Evolutionary conservation across 1,140 invertebrate genomes (phyloP).

Genomic region (Lordiphosa stackelbergi): DNA sequence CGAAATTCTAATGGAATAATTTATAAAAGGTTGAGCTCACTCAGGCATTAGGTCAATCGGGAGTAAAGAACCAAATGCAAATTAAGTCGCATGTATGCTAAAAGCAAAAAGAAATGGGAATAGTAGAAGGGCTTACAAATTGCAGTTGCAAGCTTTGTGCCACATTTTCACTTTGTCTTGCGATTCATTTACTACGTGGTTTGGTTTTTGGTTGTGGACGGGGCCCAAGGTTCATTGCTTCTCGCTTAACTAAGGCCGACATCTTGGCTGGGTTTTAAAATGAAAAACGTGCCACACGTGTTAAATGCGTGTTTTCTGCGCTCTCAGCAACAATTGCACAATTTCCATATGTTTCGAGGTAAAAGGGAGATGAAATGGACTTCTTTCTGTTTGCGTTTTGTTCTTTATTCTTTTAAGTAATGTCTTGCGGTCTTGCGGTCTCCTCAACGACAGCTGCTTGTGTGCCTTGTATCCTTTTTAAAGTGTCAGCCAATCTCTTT

Average conservation of each 20-base stretch:
- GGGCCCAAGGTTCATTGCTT: conserved; percentile 45
- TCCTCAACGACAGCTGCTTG: conserved; percentile 24
- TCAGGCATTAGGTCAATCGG: no score
- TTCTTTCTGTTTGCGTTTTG: conserved; percentile 33
- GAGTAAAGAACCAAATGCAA: conserved; percentile 1
- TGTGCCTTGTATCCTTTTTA: conserved; percentile 42
- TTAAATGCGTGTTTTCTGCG: conserved; percentile 57
- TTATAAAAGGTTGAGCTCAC: conserved; percentile 32
- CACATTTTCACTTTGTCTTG: conserved; percentile 37
- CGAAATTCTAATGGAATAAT: conserved; percentile 53
- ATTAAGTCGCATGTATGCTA: conserved; percentile 1
- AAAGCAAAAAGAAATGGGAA: conserved; percentile 14
- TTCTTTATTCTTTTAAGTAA: conserved; percentile 60
- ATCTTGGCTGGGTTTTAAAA: conserved; percentile 31
- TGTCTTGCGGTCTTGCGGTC: conserved; percentile 50
- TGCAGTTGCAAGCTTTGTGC: conserved; percentile 46
- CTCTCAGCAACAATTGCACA: conserved; percentile 62
- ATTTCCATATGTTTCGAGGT: conserved; percentile 50
- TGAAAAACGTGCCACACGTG: conserved; percentile 74
- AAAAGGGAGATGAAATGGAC: conserved; percentile 10
- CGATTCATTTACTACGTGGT: conserved; percentile 17
- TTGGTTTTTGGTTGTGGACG: conserved; percentile 33
- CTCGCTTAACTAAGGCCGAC: conserved; percentile 31
- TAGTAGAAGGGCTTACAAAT: conserved; percentile 15
- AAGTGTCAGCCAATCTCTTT: conserved; percentile 5